These are phyloP conservation scores for Zeuzera pyrina DNA, from an alignment of 2,888 invertebrate genomes.

Conservation along the genomic window DNA sequence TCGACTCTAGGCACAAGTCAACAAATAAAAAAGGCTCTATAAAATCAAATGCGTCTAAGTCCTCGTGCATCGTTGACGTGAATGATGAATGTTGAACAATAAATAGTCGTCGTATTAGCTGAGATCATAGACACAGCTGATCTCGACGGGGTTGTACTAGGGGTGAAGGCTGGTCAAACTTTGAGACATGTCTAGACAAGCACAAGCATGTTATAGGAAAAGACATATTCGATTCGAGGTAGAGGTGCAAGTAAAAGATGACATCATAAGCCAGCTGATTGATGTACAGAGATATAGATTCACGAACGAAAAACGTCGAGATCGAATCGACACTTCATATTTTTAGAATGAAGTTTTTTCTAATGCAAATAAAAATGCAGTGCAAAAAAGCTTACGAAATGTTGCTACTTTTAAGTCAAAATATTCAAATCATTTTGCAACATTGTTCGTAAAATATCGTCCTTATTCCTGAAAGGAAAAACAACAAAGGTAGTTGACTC, in stretches of 20 bases:
- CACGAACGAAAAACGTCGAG: slow-evolving; percentile 4
- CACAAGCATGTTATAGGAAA: slow-evolving; percentile 7
- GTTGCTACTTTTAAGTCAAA: slow-evolving; percentile 29
- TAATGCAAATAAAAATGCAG: too few relatives aligned
- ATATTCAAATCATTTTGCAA: slow-evolving; percentile 38
- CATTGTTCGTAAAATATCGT: slow-evolving; percentile 37
- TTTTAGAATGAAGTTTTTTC: slow-evolving; percentile 1
- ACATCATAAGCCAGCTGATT: slow-evolving; percentile 39
- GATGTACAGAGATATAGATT: slow-evolving; percentile 24
- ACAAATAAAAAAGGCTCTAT: slow-evolving; percentile 38
- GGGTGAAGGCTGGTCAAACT: slow-evolving; percentile 38
- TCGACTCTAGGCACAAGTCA: slow-evolving; percentile 37
- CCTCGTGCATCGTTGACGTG: slow-evolving; percentile 43
- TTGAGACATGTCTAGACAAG: slow-evolving; percentile 39
- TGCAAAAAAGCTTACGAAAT: too few relatives aligned
- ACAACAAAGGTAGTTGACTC: slow-evolving; percentile 46
- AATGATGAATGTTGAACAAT: slow-evolving; percentile 58
- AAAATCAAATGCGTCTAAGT: slow-evolving; percentile 34
- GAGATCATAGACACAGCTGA: slow-evolving; percentile 39
- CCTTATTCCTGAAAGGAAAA: slow-evolving; percentile 29
- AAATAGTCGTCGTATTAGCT: slow-evolving; percentile 49
- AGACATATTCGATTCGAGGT: slow-evolving; percentile 1
- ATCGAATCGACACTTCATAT: neutral
- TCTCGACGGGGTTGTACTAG: slow-evolving; percentile 32
- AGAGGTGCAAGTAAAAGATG: slow-evolving; percentile 31